These are phyloP conservation scores for Brachionus koreanus DNA, from an alignment of 1,140 invertebrate genomes.

Conservation along the genomic window DNA sequence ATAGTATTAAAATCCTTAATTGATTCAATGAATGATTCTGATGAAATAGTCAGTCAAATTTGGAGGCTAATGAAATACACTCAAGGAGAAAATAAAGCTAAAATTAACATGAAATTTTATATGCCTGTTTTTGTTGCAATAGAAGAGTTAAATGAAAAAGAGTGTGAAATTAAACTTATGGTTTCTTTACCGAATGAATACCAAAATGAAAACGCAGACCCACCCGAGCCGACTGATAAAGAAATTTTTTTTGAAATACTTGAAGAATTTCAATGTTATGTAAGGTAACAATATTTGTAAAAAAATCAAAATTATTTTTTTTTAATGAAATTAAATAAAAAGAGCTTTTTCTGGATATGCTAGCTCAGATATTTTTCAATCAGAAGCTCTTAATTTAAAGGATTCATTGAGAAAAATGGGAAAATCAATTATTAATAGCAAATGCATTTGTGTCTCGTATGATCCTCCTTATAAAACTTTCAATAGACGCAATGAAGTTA, in stretches of 20 bases:
- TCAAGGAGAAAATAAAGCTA: constrained; percentile 32
- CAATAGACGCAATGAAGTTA: constrained; percentile 1
- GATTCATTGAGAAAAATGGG: background rate
- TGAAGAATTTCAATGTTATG: background rate
- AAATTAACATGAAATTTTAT: constrained; percentile 35
- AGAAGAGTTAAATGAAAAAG: background rate
- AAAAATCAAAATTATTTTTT: background rate
- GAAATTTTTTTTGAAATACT: constrained; percentile 21
- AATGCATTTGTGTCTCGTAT: background rate
- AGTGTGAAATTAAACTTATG: constrained; percentile 22
- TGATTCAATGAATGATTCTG: background rate
- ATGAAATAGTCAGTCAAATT: background rate
- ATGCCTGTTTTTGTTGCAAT: constrained; percentile 34
- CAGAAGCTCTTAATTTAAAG: background rate
- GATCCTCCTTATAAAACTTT: background rate
- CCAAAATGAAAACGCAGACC: background rate
- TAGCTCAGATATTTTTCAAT: background rate
- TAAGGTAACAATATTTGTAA: background rate
- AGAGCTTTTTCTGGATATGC: constrained; percentile 15
- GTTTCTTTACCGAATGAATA: constrained; percentile 23
- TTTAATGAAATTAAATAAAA: background rate
- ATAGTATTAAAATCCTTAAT: background rate
- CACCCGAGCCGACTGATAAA: background rate
- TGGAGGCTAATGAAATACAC: constrained; percentile 18
- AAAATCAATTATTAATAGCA: background rate